A percentile compares a stretch with the other conserved stretches of the same genome.
phyloP scores from a whole-genome alignment of 2,113 vertebrate genomes.

The Cryptotis parvus region DNA sequence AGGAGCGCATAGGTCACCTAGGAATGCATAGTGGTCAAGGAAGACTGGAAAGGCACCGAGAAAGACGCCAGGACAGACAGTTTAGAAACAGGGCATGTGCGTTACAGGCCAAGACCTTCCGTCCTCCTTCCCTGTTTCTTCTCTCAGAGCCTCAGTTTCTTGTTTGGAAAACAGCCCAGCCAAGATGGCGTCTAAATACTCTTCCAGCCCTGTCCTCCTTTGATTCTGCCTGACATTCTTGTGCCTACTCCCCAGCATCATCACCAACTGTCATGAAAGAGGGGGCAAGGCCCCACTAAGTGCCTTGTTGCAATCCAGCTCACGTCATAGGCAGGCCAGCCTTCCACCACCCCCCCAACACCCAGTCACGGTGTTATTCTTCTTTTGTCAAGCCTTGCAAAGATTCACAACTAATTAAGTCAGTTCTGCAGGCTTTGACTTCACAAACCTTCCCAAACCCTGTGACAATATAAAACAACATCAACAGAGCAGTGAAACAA shows the following conservation, averaged over 20 bases:
- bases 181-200: slow-evolving; percentile 6
- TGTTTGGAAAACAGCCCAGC: background rate
- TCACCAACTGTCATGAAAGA: background rate
- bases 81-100: background rate
- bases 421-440: slow-evolving; percentile 51
- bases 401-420: slow-evolving; percentile 30
- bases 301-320: background rate
- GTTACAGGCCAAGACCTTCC: background rate
- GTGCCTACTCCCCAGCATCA: background rate
- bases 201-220: background rate
- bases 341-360: background rate
- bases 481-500: slow-evolving; percentile 42
- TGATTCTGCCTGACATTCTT: background rate
- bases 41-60: background rate
- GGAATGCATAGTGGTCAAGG: background rate
- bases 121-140: background rate
- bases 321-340: background rate
- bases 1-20: too few relatives aligned
- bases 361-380: background rate
- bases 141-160: background rate
- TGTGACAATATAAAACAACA: slow-evolving; percentile 56
- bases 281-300: background rate
- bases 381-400: slow-evolving; percentile 6
- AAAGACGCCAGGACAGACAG: background rate
- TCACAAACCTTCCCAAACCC: slow-evolving; percentile 3